A percentile compares a stretch with the other conserved stretches of the same genome.
phyloP scores from a whole-genome alignment of 2,113 vertebrate species.

The Bambusicola thoracicus region DNA sequence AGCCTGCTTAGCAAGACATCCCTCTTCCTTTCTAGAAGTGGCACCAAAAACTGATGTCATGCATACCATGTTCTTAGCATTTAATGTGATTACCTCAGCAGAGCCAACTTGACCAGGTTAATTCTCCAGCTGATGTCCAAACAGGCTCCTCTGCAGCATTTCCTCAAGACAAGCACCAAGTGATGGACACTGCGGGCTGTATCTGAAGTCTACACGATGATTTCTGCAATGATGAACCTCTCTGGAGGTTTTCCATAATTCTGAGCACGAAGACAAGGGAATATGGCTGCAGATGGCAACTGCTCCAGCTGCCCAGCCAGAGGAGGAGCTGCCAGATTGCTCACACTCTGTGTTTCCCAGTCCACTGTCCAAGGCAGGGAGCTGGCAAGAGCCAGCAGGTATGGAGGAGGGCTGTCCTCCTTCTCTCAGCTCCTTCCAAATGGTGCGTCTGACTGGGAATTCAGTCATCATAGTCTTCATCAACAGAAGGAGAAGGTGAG shows the following conservation, averaged over 20 bases:
- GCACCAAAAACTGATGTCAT: background rate
- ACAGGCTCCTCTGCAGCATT: background rate
- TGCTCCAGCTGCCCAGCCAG: background rate
- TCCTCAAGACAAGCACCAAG: background rate
- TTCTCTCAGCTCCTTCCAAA: background rate
- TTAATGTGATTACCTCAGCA: background rate
- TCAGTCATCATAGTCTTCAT: background rate
- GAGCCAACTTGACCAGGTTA: background rate
- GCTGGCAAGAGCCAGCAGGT: background rate
- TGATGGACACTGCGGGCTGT: rapidly evolving
- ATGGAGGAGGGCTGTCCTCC: background rate
- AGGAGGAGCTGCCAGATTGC: background rate
- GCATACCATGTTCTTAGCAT: background rate
- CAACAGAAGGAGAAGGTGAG: background rate
- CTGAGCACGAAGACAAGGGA: background rate
- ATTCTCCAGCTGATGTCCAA: background rate
- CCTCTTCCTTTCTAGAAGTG: background rate
- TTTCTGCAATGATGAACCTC: background rate
- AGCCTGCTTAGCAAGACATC: background rate
- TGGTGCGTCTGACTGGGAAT: background rate
- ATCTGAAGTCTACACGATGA: rapidly evolving
- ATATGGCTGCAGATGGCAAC: background rate
- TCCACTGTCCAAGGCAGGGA: background rate
- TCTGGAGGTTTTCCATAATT: background rate
- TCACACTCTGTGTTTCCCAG: background rate